phyloP scores from a whole-genome alignment of 2,888 invertebrate genomes.

The Mythimna ferrago region DNA sequence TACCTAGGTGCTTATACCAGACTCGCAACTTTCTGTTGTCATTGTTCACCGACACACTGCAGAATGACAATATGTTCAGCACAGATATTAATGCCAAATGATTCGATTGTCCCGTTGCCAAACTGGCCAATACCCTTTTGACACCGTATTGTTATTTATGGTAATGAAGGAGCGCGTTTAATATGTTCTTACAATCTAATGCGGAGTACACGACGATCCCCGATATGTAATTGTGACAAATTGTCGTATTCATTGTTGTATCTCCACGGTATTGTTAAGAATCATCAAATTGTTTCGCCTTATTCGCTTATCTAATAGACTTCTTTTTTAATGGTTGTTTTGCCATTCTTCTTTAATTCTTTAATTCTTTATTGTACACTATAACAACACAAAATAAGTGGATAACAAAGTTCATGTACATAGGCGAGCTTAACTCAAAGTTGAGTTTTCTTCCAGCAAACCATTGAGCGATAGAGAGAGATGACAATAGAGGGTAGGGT shows the following conservation, averaged over 20 bases:
- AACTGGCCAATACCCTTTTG: conserved; percentile 64
- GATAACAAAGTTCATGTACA: no score
- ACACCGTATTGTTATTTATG: conserved; percentile 67
- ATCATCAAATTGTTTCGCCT: conserved; percentile 67
- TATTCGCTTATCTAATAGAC: conserved; percentile 67
- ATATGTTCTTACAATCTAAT: conserved; percentile 43
- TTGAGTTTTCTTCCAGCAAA: no score
- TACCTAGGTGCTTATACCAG: conserved; percentile 7
- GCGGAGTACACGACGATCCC: conserved; percentile 43
- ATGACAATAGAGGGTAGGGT: no score
- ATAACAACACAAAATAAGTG: no score
- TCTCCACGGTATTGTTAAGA: conserved; percentile 69
- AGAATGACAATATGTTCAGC: conserved; percentile 63
- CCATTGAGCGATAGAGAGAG: no score
- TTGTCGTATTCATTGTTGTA: conserved; percentile 64
- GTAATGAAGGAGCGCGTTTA: conserved; percentile 65
- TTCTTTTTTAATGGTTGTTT: conserved; percentile 67
- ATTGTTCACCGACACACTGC: conserved; percentile 59
- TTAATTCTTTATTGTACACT: no score
- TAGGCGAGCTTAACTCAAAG: no score
- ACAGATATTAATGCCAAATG: conserved; percentile 58
- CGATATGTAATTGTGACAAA: conserved; percentile 72
- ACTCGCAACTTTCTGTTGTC: conserved; percentile 60
- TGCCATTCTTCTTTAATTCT: no score
- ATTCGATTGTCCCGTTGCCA: conserved; percentile 67